Percentiles rank a stretch among this genome's conserved stretches.
phyloP scores from a whole-genome alignment of 2,797 vertebrate genomes.

The Darevskia nairensis region DNA sequence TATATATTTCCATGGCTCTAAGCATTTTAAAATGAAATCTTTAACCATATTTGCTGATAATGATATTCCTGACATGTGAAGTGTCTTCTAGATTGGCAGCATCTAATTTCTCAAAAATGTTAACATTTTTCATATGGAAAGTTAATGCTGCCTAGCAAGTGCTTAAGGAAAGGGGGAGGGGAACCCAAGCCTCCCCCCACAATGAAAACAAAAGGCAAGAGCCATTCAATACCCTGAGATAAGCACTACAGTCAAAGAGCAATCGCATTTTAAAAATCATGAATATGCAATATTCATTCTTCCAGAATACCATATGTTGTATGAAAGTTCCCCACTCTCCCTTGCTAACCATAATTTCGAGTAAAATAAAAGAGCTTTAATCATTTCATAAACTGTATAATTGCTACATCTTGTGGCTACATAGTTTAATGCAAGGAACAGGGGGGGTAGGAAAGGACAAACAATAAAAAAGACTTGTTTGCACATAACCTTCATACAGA shows the following conservation, averaged over 20 bases:
- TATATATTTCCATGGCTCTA: conserved; percentile 48
- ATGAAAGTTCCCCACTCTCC: conserved; percentile 65
- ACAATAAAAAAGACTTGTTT: conserved; percentile 74
- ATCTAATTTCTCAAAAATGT: conserved; percentile 1
- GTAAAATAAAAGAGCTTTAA: conserved; percentile 58
- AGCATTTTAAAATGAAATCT: conserved; percentile 29
- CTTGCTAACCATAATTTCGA: conserved; percentile 67
- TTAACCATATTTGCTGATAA: neutral
- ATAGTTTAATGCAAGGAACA: conserved; percentile 73
- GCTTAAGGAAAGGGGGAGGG: neutral
- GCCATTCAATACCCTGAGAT: conserved; percentile 35
- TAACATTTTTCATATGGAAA: conserved; percentile 57
- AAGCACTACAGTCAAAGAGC: conserved; percentile 12
- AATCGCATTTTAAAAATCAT: conserved; percentile 55
- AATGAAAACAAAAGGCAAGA: conserved; percentile 38
- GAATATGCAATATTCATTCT: conserved; percentile 32
- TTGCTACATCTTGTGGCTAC: conserved; percentile 83
- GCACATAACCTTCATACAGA: conserved; percentile 78
- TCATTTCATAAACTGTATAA: conserved; percentile 73
- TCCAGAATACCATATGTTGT: conserved; percentile 27
- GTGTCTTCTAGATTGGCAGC: conserved; percentile 11
- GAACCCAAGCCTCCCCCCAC: neutral
- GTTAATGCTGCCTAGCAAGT: conserved; percentile 38
- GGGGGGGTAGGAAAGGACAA: conserved; percentile 74
- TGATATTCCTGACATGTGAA: neutral